Evolutionary conservation across 2,888 invertebrate genomes (phyloP), one percentile per base, ranked within the genome.

Genomic region (Melieria picta): DNA sequence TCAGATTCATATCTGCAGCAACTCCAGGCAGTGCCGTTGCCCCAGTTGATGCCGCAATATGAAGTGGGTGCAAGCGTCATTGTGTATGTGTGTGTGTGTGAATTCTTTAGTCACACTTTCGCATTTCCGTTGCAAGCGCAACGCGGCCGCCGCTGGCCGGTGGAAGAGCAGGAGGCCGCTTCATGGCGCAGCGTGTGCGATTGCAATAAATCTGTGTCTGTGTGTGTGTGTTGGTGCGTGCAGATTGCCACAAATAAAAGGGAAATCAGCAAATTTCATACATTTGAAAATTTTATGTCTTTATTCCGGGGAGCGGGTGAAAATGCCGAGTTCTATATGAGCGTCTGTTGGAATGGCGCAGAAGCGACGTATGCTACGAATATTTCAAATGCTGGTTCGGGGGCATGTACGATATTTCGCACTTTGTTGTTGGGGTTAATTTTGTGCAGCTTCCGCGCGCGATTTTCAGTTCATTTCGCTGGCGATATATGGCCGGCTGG

Each of bases 251-350:
- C 78, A 77, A 78, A 76, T 77, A 79, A 75, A 78, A 78, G 74
- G 70, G 78, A 79, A 78, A 77, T 75, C 74, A 74, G 70, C 73
- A 71, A 74, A 73, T 72, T 77, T 75, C 61, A 67, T 74, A 58
- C 71, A 74, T 71, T 74, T 71, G 72, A 73, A 72, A 73, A 75
- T 78, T 78, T 77, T 76, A 79, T 77, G 75, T 73, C 77, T 79
- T 76, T 76, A 78, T 79, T 78, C 76, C 69, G 62, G 65, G 56
- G 74, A 68, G 71, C 74, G 77, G 30, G 30, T 75, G 75, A 74
- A 72, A 75, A 76, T 77, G 77, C 74, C 72, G 74, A 76, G 77
- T 78, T 76, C 76, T 77, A 74, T 74, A 75, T 76, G 75, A 75
- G 71, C 64, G n/a, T 43, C 30, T 6, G 46, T 11, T 3, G 43